Percentiles rank a stretch among this genome's conserved stretches.
Evolutionary conservation across 2,113 vertebrate genomes (phyloP).

Genomic region (Spilogale gracilis): DNA sequence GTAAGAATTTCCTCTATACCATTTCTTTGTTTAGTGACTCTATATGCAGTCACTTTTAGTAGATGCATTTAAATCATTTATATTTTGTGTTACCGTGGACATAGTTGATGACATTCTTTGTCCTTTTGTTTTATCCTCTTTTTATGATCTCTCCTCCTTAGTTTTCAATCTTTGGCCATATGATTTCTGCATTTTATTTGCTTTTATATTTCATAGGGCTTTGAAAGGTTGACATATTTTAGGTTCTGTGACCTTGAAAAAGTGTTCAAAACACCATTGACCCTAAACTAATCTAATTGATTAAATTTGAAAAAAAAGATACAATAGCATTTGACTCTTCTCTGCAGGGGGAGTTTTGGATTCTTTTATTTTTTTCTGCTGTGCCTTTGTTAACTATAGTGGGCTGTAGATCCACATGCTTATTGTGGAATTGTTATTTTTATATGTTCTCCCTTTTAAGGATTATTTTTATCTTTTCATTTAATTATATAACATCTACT

Average conservation of each 20-base stretch:
- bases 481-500: neutral
- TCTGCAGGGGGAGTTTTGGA: neutral
- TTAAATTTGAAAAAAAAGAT: neutral
- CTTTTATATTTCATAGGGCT: constrained; percentile 36
- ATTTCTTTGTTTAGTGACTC: neutral
- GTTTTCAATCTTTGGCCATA: neutral
- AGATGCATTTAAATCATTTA: constrained; percentile 18
- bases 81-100: constrained; percentile 31
- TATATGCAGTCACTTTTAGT: neutral
- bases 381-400: constrained; percentile 2
- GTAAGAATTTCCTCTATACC: neutral
- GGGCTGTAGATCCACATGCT: neutral
- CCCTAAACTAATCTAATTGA: neutral
- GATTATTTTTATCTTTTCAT: constrained; percentile 35
- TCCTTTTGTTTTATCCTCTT: neutral
- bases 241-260: constrained; percentile 16
- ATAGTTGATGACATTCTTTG: neutral
- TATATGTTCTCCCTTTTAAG: constrained; percentile 17
- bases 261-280: neutral
- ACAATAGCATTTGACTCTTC: neutral
- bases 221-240: constrained; percentile 45
- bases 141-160: neutral
- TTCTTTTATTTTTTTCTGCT: neutral
- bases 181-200: constrained; percentile 51
- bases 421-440: constrained; percentile 38